Conservation (phyloP, 2,888 invertebrate species). For the Mimachlamys varia region DNA sequence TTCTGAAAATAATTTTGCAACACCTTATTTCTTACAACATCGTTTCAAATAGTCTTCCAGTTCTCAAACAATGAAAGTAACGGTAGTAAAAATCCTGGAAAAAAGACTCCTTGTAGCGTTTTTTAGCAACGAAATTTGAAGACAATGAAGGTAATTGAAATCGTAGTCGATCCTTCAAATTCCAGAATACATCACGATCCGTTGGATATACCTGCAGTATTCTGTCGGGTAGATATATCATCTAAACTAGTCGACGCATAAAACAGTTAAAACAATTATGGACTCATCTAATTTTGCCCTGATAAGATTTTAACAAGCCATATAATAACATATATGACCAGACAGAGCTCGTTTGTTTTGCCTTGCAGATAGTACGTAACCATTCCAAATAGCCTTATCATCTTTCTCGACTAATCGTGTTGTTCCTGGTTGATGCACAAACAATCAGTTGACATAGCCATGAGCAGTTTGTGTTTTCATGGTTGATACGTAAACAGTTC, state of each 20-base stretch:
- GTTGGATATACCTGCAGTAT: not conserved
- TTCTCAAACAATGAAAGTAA: too few species aligned
- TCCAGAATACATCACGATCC: too few species aligned
- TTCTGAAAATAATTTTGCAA: too few species aligned
- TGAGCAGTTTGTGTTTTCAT: not conserved
- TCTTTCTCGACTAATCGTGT: not conserved
- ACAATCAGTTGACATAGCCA: not conserved
- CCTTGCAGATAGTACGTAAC: not conserved
- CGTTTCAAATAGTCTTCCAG: too few species aligned
- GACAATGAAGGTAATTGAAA: too few species aligned
- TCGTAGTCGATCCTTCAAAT: too few species aligned
- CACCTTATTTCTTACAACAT: too few species aligned
- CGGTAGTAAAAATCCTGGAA: too few species aligned
- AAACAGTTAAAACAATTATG: not conserved
- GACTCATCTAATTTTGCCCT: not conserved
- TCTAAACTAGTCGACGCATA: too few species aligned
- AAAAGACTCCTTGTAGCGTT: too few species aligned
- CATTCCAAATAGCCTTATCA: not conserved
- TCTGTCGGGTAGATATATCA: not conserved
- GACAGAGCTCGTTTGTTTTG: not conserved
- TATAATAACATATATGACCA: not conserved
- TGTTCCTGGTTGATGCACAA: not conserved
- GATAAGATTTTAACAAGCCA: not conserved
- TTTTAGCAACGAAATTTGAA: too few species aligned
- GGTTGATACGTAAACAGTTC: not conserved